Percentiles rank a stretch among this genome's conserved stretches.
phyloP scores from a whole-genome alignment of 2,113 vertebrate genomes.

The Hippocampus abdominalis region DNA sequence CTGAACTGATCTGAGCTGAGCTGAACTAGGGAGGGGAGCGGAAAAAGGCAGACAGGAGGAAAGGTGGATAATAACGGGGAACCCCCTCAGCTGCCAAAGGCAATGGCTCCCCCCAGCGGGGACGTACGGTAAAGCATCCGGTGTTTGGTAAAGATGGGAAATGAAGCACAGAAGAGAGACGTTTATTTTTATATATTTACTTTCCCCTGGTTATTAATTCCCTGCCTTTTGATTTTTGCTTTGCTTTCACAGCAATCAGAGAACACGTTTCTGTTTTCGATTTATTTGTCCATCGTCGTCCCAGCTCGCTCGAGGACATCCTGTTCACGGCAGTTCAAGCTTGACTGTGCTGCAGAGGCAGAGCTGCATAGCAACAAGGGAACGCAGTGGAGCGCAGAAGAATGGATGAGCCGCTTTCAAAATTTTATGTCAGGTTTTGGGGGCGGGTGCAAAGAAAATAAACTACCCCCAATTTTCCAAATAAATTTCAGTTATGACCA shows the following conservation, averaged over 20 bases:
- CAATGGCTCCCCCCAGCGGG: conserved; percentile 50
- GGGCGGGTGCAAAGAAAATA: too few species aligned
- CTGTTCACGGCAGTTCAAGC: neutral
- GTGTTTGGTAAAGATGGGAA: neutral
- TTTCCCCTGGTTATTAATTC: neutral
- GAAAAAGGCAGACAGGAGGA: conserved; percentile 7
- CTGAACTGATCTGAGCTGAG: conserved; percentile 23
- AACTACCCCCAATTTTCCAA: too few species aligned
- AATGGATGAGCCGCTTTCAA: conserved; percentile 56
- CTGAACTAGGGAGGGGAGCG: conserved; percentile 36
- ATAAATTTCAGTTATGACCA: too few species aligned
- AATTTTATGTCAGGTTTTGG: neutral
- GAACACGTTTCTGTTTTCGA: neutral
- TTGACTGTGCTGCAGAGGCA: conserved; percentile 43
- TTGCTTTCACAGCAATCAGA: neutral
- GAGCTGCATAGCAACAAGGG: conserved; percentile 76
- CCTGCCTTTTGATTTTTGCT: neutral
- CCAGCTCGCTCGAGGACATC: neutral
- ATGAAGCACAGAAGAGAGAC: neutral
- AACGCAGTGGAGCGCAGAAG: conserved; percentile 63
- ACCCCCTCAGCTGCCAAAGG: conserved; percentile 18
- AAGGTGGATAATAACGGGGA: conserved; percentile 33
- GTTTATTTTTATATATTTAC: neutral
- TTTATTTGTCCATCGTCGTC: neutral
- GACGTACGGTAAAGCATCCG: neutral